Evolutionary conservation across 2,888 invertebrate genomes (phyloP).

Genomic region (Pilophorus perplexus): DNA sequence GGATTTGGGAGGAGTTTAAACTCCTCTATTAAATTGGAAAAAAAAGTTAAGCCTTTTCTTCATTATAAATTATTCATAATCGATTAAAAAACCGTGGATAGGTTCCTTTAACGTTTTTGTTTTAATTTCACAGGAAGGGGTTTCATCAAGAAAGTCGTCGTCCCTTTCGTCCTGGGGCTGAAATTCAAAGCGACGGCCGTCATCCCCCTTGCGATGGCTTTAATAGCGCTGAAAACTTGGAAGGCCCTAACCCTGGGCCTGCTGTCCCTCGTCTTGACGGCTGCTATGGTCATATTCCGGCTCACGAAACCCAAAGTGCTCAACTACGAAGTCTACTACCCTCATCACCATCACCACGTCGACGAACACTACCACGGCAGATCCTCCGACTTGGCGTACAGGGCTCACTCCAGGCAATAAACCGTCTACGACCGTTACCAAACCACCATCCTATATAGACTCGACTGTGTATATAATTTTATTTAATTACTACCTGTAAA

Average conservation of each 20-base stretch:
- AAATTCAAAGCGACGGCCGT: slow-evolving; percentile 83
- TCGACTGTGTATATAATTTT: slow-evolving; percentile 39
- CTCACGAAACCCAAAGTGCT: slow-evolving; percentile 82
- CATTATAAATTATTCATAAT: too few species aligned
- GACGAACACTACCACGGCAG: slow-evolving; percentile 46
- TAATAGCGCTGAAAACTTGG: slow-evolving; percentile 86
- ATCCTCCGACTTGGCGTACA: slow-evolving; percentile 38
- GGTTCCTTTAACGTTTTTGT: too few species aligned
- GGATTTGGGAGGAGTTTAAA: too few species aligned
- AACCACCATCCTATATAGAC: neutral
- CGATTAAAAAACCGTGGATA: too few species aligned
- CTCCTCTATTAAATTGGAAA: too few species aligned
- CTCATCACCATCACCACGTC: slow-evolving; percentile 61
- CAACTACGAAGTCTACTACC: slow-evolving; percentile 84
- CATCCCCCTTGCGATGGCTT: slow-evolving; percentile 74
- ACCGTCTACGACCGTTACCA: neutral
- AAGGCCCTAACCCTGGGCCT: slow-evolving; percentile 82
- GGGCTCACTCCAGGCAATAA: slow-evolving; percentile 29
- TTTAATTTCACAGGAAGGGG: slow-evolving; percentile 72
- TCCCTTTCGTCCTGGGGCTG: slow-evolving; percentile 80
- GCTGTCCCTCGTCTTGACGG: slow-evolving; percentile 77
- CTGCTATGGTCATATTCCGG: slow-evolving; percentile 82
- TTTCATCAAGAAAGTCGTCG: slow-evolving; percentile 77
- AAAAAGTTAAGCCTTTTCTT: too few species aligned
- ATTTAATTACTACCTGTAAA: slow-evolving; percentile 42